These are phyloP conservation scores for Astyanax mexicanus DNA, from an alignment of 2,797 vertebrate species.

Conservation along the genomic window DNA sequence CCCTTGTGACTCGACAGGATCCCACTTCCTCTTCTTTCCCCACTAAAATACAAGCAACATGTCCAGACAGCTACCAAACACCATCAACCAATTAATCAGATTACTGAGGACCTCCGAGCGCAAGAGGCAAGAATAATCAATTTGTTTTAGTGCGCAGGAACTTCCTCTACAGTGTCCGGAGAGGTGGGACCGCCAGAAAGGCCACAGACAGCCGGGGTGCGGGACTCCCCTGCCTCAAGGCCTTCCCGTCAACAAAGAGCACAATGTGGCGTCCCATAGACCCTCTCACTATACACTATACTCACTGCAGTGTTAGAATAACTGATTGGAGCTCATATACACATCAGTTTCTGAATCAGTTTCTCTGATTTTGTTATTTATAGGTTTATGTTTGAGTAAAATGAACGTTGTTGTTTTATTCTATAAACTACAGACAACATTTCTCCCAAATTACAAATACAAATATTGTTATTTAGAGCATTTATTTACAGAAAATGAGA, in stretches of 20 bases:
- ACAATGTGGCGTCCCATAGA: conserved; percentile 41
- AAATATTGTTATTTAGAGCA: too few species aligned
- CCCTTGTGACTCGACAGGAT: conserved; percentile 23
- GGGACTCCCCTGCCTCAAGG: conserved; percentile 52
- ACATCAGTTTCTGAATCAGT: too few species aligned
- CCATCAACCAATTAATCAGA: conserved; percentile 61
- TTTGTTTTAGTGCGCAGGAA: conserved; percentile 64
- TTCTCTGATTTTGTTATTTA: too few species aligned
- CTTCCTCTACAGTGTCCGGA: conserved; percentile 63
- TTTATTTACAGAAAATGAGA: too few species aligned
- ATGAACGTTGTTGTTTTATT: too few species aligned
- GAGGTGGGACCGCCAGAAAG: conserved; percentile 55
- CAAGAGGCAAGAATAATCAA: conserved; percentile 71
- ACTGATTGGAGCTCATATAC: conserved; percentile 22
- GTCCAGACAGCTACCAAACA: conserved; percentile 51
- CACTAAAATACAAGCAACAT: conserved; percentile 51
- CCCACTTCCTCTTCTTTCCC: conserved; percentile 48
- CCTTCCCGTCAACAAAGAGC: conserved; percentile 57
- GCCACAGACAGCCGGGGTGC: conserved; percentile 62
- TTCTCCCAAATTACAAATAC: too few species aligned
- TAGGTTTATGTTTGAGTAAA: too few species aligned
- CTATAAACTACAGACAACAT: too few species aligned
- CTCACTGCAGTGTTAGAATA: conserved; percentile 9
- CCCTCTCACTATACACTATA: conserved; percentile 22
- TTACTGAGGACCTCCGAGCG: conserved; percentile 54